Evolutionary conservation across 2,888 invertebrate species (phyloP).

Genomic region (Tribolium freemani): DNA sequence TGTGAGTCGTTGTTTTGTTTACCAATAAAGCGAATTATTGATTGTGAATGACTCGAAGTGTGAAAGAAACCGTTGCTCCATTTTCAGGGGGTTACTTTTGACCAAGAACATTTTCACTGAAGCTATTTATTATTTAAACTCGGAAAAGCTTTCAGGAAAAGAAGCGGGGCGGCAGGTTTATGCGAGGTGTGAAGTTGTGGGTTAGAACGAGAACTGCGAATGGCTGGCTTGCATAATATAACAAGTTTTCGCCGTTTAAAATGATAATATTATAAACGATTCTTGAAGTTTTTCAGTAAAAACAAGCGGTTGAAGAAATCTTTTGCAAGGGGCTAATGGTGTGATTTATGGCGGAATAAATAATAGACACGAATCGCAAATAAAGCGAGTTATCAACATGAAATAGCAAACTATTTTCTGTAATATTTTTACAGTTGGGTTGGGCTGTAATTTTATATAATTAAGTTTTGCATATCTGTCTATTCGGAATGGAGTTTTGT

Average conservation of each 20-base stretch:
- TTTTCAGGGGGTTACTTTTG: conserved; percentile 40
- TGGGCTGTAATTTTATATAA: conserved; percentile 62
- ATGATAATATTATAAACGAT: conserved; percentile 49
- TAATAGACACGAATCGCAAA: conserved; percentile 28
- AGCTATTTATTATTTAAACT: conserved; percentile 63
- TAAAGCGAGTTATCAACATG: conserved; percentile 20
- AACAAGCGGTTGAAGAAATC: conserved; percentile 9
- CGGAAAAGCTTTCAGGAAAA: conserved; percentile 61
- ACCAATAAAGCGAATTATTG: conserved; percentile 34
- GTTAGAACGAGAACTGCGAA: conserved; percentile 47
- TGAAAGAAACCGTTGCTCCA: conserved; percentile 35
- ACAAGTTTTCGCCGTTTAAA: conserved; percentile 48
- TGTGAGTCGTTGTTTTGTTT: not conserved
- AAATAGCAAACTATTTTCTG: conserved; percentile 56
- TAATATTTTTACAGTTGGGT: conserved; percentile 58
- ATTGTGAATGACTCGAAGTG: conserved; percentile 31
- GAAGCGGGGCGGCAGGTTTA: conserved; percentile 53
- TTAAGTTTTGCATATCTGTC: conserved; percentile 65
- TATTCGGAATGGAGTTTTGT: conserved; percentile 58
- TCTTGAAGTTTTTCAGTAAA: conserved; percentile 39
- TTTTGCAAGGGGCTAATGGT: conserved; percentile 4
- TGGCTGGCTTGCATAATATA: conserved; percentile 52
- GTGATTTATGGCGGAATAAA: conserved; percentile 22
- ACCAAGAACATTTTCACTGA: conserved; percentile 53
- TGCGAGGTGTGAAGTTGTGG: conserved; percentile 53